Evolutionary conservation across 2,888 invertebrate species (phyloP).

Genomic region (Acrocyrtus sp.): DNA sequence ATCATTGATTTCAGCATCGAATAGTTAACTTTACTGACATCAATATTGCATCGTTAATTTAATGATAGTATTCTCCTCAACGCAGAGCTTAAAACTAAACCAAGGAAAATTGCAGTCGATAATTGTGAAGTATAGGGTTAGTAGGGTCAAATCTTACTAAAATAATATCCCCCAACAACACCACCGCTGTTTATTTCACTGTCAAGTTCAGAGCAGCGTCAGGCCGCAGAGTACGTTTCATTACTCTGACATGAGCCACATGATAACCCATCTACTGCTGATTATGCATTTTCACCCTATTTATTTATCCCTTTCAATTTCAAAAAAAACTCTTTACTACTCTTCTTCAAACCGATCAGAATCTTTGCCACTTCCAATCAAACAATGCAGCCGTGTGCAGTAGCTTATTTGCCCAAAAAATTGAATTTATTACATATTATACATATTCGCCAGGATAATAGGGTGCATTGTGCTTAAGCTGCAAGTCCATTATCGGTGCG

Average conservation of each 20-base stretch:
- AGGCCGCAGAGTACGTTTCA: background rate
- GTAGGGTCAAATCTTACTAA: no score
- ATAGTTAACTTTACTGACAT: no score
- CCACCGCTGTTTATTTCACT: no score
- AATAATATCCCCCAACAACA: no score
- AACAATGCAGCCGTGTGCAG: slow-evolving; percentile 2
- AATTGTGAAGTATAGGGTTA: no score
- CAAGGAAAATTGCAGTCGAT: no score
- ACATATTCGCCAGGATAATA: background rate
- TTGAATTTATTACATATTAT: background rate
- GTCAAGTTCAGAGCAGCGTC: slow-evolving; percentile 1
- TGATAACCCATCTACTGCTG: slow-evolving; percentile 4
- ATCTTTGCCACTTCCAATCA: slow-evolving; percentile 16
- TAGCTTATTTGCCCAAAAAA: background rate
- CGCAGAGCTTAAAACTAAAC: no score
- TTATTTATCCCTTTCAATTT: background rate
- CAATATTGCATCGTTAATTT: no score
- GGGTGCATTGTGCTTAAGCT: no score
- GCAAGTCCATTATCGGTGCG: background rate
- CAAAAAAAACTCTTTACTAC: slow-evolving; percentile 8
- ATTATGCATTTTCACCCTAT: background rate
- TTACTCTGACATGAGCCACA: slow-evolving; percentile 5
- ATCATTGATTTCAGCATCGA: no score
- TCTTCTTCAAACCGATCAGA: no score
- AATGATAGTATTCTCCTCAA: no score